Evolutionary conservation across 1,140 invertebrate genomes (phyloP).

Genomic region (Chironomus striatipennis): DNA sequence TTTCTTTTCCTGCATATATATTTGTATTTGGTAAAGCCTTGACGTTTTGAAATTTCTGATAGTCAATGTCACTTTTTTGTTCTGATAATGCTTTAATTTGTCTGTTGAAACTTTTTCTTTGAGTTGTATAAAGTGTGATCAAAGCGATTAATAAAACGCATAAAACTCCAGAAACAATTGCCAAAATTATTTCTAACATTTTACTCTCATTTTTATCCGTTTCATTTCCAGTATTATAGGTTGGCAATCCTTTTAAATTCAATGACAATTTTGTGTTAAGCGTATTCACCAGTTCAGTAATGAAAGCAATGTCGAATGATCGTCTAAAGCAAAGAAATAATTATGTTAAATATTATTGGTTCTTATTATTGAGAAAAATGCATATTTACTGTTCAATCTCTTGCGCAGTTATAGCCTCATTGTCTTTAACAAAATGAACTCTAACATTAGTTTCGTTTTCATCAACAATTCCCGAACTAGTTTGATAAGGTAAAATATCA

Average conservation of each 20-base stretch:
- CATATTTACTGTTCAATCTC: slow-evolving; percentile 40
- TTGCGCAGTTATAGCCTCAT: slow-evolving; percentile 39
- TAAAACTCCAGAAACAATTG: neutral
- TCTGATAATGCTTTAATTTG: neutral
- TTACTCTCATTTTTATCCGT: neutral
- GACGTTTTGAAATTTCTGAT: neutral
- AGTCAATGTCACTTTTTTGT: neutral
- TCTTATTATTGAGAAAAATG: too few species aligned
- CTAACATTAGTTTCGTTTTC: slow-evolving; percentile 40
- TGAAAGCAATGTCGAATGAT: neutral
- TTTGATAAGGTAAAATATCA: slow-evolving; percentile 36
- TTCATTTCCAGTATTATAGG: neutral
- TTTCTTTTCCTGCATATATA: neutral
- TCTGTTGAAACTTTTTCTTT: neutral
- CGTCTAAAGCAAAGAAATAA: too few species aligned
- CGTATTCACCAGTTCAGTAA: neutral
- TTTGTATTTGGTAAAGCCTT: neutral
- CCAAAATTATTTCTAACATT: neutral
- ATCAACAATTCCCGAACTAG: slow-evolving; percentile 30
- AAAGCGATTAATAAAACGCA: neutral
- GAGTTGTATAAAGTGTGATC: neutral
- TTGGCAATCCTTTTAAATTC: neutral
- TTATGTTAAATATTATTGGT: too few species aligned
- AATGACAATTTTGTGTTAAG: neutral
- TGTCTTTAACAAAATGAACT: slow-evolving; percentile 44